Evolutionary conservation across 1,140 invertebrate species (phyloP), one percentile per base, ranked within the genome.

Genomic region (Steinernema khuongi): DNA sequence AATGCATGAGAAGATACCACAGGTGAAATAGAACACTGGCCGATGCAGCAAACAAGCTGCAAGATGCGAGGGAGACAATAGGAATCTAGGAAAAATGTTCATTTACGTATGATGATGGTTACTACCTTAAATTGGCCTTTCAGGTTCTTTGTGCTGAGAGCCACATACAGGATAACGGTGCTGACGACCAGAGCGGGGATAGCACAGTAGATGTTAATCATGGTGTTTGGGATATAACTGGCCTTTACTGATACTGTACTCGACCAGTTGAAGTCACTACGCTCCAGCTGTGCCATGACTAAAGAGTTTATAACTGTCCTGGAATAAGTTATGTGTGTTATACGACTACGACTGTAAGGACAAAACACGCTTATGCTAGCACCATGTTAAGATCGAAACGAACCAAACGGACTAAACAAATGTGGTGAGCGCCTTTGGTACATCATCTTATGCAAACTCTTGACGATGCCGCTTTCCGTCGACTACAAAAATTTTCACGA

Each of bases 111-210:
- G 36, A 7, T 41, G 7, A 41, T 41, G n/a, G 36, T 7, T 41
- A 11, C n/a, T 41, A 60, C 50, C 50, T 60, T 60, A 22, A 60
- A 60, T 60, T 60, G 50, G 4, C 50, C 50, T 60, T 22, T 60
- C 50, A 60, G 22, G 19, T 26, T 7, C 19, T 7, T 60, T 4
- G 50, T 17, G 7, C 14, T 60, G 50, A 60, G 22, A 60, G 50
- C 50, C 50, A 60, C 50, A 60, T 60, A 60, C 50, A 60, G 50
- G 7, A 60, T 22, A 7, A 7, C 50, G 19, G 50, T 22, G 22
- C 50, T 60, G 22, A 60, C 50, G 7, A 60, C 7, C 4, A 60
- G 4, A 7, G 11, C 50, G 14, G 50, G 50, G 11, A 26, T 22
- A 11, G 22, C 22, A 22, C 14, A 7, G 22, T 4, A 60, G 50